These are phyloP conservation scores for Poliocrania exsul DNA, from an alignment of 2,797 vertebrate species.

Conservation along the genomic window DNA sequence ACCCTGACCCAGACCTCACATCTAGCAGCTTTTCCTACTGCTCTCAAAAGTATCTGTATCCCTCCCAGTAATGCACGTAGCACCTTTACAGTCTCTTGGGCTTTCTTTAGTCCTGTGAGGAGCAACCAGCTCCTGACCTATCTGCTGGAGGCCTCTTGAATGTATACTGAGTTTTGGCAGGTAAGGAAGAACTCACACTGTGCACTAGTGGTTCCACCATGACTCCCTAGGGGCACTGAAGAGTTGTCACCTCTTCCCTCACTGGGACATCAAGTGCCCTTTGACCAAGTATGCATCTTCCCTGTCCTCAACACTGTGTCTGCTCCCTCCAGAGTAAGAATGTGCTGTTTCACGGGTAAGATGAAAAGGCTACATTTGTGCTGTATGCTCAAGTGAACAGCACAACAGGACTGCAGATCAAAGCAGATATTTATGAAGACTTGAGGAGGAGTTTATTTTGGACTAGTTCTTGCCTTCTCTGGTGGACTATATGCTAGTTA, in stretches of 20 bases:
- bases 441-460: not conserved
- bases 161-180: not conserved
- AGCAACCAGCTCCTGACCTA: accelerated
- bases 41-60: not conserved
- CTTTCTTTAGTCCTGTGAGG: not conserved
- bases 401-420: not conserved
- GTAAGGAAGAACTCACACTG: not conserved
- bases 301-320: not conserved
- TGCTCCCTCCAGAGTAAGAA: not conserved
- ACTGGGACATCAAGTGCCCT: not conserved
- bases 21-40: not conserved
- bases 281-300: not conserved
- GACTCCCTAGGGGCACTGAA: not conserved
- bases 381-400: not conserved
- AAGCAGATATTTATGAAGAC: not conserved
- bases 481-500: not conserved
- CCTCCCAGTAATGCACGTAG: not conserved
- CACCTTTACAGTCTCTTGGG: not conserved
- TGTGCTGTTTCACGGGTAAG: not conserved
- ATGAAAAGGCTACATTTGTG: not conserved
- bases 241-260: not conserved
- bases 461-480: not conserved
- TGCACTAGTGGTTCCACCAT: not conserved
- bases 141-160: not conserved
- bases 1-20: accelerated